These are phyloP conservation scores for Pedionomus torquatus DNA, from an alignment of 2,113 vertebrate species.

Conservation along the genomic window DNA sequence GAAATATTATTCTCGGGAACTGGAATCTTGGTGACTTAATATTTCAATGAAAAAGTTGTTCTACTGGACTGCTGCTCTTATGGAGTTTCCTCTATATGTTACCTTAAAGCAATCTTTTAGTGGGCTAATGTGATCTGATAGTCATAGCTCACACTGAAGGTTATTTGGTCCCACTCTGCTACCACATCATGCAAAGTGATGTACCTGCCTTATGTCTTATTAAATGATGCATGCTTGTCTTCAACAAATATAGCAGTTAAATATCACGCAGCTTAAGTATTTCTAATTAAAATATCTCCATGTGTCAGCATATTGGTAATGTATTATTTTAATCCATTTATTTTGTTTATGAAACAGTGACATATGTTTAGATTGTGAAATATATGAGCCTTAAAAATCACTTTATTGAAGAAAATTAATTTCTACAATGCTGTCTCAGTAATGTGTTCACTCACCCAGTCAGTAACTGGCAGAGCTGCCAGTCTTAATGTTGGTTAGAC, in stretches of 20 bases:
- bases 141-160: conserved; percentile 54
- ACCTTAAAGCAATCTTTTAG: conserved; percentile 58
- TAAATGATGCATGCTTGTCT: conserved; percentile 78
- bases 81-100: neutral
- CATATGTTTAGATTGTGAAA: conserved; percentile 94
- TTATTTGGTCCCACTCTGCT: conserved; percentile 64
- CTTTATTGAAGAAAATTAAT: conserved; percentile 98
- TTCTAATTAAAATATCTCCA: conserved; percentile 93
- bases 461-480: conserved; percentile 84
- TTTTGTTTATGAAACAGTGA: conserved; percentile 89
- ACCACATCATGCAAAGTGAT: conserved; percentile 66
- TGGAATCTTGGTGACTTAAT: conserved; percentile 62
- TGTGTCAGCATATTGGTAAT: conserved; percentile 92
- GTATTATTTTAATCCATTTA: conserved; percentile 97
- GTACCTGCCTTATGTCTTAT: conserved; percentile 79
- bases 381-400: conserved; percentile 97
- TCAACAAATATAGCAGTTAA: conserved; percentile 82
- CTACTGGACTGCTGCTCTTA: conserved; percentile 21
- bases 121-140: conserved; percentile 44
- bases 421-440: conserved; percentile 89
- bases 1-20: conserved; percentile 72
- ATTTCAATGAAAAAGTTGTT: conserved; percentile 54
- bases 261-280: conserved; percentile 81
- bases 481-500: conserved; percentile 91
- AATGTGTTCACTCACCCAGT: conserved; percentile 91